Conservation (phyloP, 2,797 vertebrate genomes). For the Rhyacichthys aspro region DNA sequence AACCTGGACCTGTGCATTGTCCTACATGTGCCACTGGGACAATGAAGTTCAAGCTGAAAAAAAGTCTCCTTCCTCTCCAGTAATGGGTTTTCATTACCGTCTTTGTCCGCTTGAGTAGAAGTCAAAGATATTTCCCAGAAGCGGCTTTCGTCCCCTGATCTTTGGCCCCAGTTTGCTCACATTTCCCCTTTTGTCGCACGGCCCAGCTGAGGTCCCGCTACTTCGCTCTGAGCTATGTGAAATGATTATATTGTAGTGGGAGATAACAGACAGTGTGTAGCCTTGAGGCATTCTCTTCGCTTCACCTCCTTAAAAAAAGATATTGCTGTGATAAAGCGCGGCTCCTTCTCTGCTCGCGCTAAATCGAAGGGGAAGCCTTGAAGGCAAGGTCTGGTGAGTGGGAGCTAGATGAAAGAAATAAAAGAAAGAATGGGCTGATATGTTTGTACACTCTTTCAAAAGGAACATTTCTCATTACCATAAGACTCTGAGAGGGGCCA, state of each 20-base stretch:
- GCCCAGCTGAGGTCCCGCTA: conserved; percentile 66
- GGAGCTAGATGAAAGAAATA: conserved; percentile 68
- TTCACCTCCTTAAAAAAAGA: conserved; percentile 77
- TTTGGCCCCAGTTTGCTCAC: conserved; percentile 63
- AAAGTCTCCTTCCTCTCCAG: conserved; percentile 28
- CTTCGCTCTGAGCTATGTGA: conserved; percentile 70
- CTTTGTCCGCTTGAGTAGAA: conserved; percentile 51
- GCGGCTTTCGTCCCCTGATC: conserved; percentile 51
- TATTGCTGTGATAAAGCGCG: conserved; percentile 74
- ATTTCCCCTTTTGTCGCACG: conserved; percentile 58
- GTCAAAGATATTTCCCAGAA: conserved; percentile 55
- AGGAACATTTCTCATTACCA: conserved; percentile 52
- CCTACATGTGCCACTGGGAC: conserved; percentile 1
- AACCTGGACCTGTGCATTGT: conserved; percentile 13
- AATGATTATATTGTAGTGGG: conserved; percentile 75
- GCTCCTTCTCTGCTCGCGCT: conserved; percentile 55
- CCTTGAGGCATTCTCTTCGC: conserved; percentile 74
- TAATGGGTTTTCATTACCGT: conserved; percentile 58
- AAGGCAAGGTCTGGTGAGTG: conserved; percentile 69
- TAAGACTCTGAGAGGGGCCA: conserved; percentile 33
- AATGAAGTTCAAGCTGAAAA: conserved; percentile 4
- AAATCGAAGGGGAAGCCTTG: conserved; percentile 72
- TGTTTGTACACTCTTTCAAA: conserved; percentile 62
- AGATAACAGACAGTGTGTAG: conserved; percentile 77
- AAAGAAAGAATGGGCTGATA: conserved; percentile 49